phyloP scores from a whole-genome alignment of 1,140 invertebrate species.

The Vanessa atalanta region DNA sequence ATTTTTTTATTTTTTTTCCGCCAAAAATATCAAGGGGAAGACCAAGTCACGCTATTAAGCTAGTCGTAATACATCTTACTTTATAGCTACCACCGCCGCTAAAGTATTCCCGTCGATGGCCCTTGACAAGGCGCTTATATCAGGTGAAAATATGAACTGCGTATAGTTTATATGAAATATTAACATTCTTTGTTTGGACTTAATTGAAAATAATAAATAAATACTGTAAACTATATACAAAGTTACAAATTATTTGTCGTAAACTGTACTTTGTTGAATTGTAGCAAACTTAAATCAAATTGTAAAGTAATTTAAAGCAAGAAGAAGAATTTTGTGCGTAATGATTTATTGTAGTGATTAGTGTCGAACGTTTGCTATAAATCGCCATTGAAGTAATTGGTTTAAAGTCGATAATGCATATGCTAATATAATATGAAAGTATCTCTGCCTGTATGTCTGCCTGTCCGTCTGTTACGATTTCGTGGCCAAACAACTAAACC shows the following conservation, averaged over 20 bases:
- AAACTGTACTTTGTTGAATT: neutral
- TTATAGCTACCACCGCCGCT: conserved; percentile 33
- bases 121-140: conserved; percentile 32
- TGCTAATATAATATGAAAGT: too few relatives aligned
- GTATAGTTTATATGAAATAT: conserved; percentile 22
- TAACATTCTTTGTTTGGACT: conserved; percentile 17
- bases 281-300: too few relatives aligned
- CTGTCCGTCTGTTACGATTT: too few relatives aligned
- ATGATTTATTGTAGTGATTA: too few relatives aligned
- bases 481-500: too few relatives aligned
- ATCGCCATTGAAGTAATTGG: too few relatives aligned
- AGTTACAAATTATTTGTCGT: conserved; percentile 4
- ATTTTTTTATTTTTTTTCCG: neutral
- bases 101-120: conserved; percentile 26
- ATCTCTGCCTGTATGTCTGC: too few relatives aligned
- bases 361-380: too few relatives aligned
- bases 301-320: too few relatives aligned
- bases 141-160: conserved; percentile 30
- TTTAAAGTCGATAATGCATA: too few relatives aligned
- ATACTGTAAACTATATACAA: conserved; percentile 2
- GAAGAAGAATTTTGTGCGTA: too few relatives aligned
- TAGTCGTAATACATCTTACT: conserved; percentile 31
- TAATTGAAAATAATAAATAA: conserved; percentile 24
- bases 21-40: neutral
- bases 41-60: conserved; percentile 2